phyloP scores from a whole-genome alignment of 2,113 vertebrate species.

The Ailurus styani region DNA sequence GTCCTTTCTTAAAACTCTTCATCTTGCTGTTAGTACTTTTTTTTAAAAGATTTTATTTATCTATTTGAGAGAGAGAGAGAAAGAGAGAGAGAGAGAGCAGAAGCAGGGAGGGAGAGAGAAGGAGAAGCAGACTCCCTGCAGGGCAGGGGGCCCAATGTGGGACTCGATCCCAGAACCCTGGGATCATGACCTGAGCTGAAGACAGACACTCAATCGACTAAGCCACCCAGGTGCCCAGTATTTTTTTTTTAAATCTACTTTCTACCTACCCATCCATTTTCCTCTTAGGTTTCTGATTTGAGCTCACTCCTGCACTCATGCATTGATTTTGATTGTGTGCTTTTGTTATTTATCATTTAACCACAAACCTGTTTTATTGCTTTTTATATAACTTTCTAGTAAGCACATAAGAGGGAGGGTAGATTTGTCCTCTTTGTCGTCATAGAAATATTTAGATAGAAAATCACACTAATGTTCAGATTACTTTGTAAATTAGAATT shows the following conservation, averaged over 20 bases:
- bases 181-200: too few species aligned
- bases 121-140: too few species aligned
- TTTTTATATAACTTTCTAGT: background rate
- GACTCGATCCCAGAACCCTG: too few species aligned
- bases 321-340: background rate
- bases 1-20: background rate
- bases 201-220: too few species aligned
- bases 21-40: background rate
- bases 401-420: background rate
- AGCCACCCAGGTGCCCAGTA: too few species aligned
- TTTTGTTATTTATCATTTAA: slow-evolving; percentile 6
- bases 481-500: background rate
- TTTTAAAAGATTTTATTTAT: background rate
- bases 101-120: too few species aligned
- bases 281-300: background rate
- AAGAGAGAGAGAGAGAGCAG: too few species aligned
- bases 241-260: background rate
- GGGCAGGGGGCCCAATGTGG: too few species aligned
- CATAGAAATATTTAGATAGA: background rate
- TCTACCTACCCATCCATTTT: background rate
- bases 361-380: background rate
- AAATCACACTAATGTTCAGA: background rate
- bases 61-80: too few species aligned
- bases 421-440: background rate
- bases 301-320: background rate